phyloP scores from a whole-genome alignment of 1,140 invertebrate genomes.

The Drosophila tristis region DNA sequence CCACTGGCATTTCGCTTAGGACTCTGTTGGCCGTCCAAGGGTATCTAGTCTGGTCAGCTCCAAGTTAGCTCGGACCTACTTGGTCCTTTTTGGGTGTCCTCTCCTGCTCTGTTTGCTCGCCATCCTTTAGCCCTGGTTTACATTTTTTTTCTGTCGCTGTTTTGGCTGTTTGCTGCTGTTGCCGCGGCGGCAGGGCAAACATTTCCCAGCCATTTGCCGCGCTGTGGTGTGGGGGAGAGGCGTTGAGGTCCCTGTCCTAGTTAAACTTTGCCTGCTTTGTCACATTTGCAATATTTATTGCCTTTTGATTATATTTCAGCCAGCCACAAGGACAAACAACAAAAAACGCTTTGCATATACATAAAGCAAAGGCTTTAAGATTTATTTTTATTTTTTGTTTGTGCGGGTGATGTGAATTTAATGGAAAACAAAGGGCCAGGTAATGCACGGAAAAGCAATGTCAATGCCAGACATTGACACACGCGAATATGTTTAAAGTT shows the following conservation, averaged over 20 bases:
- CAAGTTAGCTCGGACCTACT: slow-evolving; percentile 16
- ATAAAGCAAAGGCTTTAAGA: slow-evolving; percentile 13
- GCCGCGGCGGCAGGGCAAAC: slow-evolving; percentile 64
- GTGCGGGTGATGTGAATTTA: slow-evolving; percentile 30
- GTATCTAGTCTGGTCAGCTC: slow-evolving; percentile 11
- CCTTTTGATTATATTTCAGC: slow-evolving; percentile 70
- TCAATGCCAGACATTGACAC: slow-evolving; percentile 29
- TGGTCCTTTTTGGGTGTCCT: slow-evolving; percentile 36
- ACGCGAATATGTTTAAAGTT: background rate
- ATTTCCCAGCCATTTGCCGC: slow-evolving; percentile 62
- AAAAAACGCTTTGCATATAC: slow-evolving; percentile 4
- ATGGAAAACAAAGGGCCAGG: slow-evolving; percentile 20
- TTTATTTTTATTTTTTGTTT: background rate
- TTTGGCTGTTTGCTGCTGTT: slow-evolving; percentile 56
- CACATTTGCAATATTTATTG: slow-evolving; percentile 80
- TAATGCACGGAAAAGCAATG: background rate
- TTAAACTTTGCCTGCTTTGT: slow-evolving; percentile 68
- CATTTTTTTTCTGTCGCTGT: slow-evolving; percentile 32
- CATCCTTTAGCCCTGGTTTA: slow-evolving; percentile 58
- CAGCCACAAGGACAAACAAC: background rate
- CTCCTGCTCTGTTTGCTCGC: slow-evolving; percentile 62
- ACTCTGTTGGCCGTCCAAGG: background rate
- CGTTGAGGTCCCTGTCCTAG: slow-evolving; percentile 46
- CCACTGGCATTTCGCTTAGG: too few relatives aligned
- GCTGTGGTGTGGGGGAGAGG: background rate